Base-by-base conservation (phyloP, 2,888 invertebrate genomes). In the Chaitophorus viminalis region DNA sequence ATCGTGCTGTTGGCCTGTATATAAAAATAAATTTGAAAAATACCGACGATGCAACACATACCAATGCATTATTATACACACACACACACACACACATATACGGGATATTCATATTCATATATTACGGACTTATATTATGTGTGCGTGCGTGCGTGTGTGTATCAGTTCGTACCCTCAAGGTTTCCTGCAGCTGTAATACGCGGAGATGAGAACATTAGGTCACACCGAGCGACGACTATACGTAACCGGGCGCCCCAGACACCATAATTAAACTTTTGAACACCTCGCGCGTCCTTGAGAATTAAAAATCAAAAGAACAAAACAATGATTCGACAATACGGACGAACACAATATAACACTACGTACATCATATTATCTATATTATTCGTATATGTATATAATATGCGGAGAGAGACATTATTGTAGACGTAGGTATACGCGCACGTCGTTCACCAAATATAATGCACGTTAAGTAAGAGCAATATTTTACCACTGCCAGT, bases 231-330 rank as follows among this genome's bases (percentile, higher is more conserved):
- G 21, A 0, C 46, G 46, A 25, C n/a, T n/a, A 17, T 5, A 21
- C 3, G 36, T 5, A 60, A 39, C 9, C 1, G 65, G 1, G 65
- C 60, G 65, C 60, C 36, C 39, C 39, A 77, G 52, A 77, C 52
- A 77, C 77, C 52, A 29, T 46, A 77, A 77, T 70, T 70, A 70
- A 29, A 70, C 70, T 70, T 70, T 70, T 29, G 29, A 70, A 11
- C 25, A 2, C n/a, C 25, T 68, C 29, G 29, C 25, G n/a, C 29
- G 70, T 70, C 70, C 70, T 70, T 70, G 70, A 31, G 31, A 11
- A 70, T 70, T 70, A 31, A 29, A 70, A 70, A 70, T 70, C n/a
- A 70, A n/a, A 29, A n/a, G 17, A 17, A 29, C 29, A 31, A 70
- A 29, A 70, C 70, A 29, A 70, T 29, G 70, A 70, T 29, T 29